Evolutionary conservation across 1,140 invertebrate species (phyloP).

Genomic region (Meloidogyne hapla): DNA sequence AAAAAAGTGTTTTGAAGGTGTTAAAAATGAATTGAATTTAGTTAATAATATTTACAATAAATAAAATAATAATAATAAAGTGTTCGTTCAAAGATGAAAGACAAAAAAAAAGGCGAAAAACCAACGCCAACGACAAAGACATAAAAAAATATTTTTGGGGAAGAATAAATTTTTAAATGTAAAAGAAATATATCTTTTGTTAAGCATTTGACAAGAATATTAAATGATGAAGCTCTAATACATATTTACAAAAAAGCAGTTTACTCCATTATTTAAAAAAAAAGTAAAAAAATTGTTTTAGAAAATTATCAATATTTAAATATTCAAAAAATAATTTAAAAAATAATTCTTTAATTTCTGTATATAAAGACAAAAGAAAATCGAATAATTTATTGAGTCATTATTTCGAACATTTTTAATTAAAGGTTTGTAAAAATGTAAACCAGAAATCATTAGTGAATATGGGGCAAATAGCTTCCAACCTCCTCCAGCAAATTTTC

Average conservation of each 20-base stretch:
- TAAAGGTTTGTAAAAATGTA: too few relatives aligned
- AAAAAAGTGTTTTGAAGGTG: too few relatives aligned
- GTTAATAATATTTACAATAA: background rate
- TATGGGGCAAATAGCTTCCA: too few relatives aligned
- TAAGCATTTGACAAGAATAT: background rate
- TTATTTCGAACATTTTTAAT: too few relatives aligned
- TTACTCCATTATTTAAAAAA: background rate
- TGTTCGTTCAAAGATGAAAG: conserved; percentile 5
- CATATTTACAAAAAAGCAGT: background rate
- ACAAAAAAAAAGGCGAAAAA: background rate
- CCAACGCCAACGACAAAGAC: background rate
- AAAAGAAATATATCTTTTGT: background rate
- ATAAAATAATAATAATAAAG: background rate
- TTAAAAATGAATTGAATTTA: too few relatives aligned
- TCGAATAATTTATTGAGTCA: too few relatives aligned
- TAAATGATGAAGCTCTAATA: background rate
- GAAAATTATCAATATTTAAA: background rate
- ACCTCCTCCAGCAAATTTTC: too few relatives aligned
- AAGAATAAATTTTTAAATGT: conserved; percentile 2
- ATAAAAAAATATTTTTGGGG: background rate
- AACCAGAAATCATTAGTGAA: too few relatives aligned
- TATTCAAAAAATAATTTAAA: background rate
- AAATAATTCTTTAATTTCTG: background rate
- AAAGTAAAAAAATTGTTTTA: background rate
- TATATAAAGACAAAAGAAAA: too few relatives aligned